phyloP scores from a whole-genome alignment of 2,888 invertebrate genomes.

The Brachypalpus laphriformis region DNA sequence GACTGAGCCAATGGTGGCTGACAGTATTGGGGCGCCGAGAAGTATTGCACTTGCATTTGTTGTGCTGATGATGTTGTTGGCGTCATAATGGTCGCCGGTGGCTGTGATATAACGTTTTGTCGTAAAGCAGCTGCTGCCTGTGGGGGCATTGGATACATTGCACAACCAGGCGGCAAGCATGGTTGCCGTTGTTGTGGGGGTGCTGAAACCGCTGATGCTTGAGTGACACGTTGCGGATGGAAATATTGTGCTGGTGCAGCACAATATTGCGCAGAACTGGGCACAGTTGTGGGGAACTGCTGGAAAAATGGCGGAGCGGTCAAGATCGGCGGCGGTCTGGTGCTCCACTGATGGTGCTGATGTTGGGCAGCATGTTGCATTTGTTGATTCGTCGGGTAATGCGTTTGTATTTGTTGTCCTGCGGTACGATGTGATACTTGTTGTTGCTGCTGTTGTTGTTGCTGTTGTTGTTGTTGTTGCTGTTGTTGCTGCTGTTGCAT shows the following conservation, averaged over 20 bases:
- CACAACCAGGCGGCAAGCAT: slow-evolving; percentile 74
- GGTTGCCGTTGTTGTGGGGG: slow-evolving; percentile 76
- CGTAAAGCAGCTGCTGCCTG: slow-evolving; percentile 60
- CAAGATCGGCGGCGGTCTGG: slow-evolving; percentile 49
- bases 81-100: slow-evolving; percentile 67
- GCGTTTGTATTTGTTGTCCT: slow-evolving; percentile 45
- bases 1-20: slow-evolving; percentile 75
- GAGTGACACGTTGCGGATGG: slow-evolving; percentile 37
- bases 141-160: slow-evolving; percentile 74
- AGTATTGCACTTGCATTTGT: slow-evolving; percentile 75
- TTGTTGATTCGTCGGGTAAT: slow-evolving; percentile 70
- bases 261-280: slow-evolving; percentile 57
- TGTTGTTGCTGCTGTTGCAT: slow-evolving; percentile 73
- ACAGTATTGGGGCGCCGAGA: slow-evolving; percentile 77
- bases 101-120: slow-evolving; percentile 60
- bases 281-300: slow-evolving; percentile 42
- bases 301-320: slow-evolving; percentile 67
- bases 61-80: slow-evolving; percentile 74
- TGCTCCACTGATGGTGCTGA: slow-evolving; percentile 69
- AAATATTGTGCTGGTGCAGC: slow-evolving; percentile 46
- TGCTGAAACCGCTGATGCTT: slow-evolving; percentile 70
- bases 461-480: slow-evolving; percentile 70
- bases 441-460: slow-evolving; percentile 72
- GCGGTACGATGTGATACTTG: slow-evolving; percentile 64
- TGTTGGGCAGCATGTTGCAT: slow-evolving; percentile 65